phyloP scores from a whole-genome alignment of 2,113 vertebrate genomes.

The Phyllopteryx taeniolatus region DNA sequence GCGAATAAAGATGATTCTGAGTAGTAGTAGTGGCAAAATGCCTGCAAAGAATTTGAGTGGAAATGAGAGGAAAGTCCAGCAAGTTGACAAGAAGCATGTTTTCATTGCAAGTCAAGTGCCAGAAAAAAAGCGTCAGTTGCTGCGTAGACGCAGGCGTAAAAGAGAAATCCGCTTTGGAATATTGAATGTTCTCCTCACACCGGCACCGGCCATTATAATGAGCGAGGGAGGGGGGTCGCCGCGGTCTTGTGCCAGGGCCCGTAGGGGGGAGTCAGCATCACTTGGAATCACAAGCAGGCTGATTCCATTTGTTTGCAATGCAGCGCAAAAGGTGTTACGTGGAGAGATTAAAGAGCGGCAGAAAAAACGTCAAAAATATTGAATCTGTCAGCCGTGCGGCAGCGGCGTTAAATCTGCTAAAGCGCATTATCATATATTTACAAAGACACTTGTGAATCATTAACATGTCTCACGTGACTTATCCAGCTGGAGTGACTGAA shows the following conservation, averaged over 20 bases:
- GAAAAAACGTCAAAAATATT: slow-evolving; percentile 20
- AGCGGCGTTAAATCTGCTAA: slow-evolving; percentile 44
- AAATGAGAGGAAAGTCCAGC: not conserved
- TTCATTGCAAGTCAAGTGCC: not conserved
- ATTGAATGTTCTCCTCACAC: slow-evolving; percentile 5
- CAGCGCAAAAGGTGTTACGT: slow-evolving; percentile 30
- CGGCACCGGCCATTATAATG: not conserved
- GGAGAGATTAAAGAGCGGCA: slow-evolving; percentile 33
- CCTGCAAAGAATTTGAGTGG: not conserved
- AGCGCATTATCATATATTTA: slow-evolving; percentile 52
- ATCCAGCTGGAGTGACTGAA: slow-evolving; percentile 33
- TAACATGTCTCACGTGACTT: slow-evolving; percentile 27
- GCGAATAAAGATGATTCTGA: too few relatives aligned
- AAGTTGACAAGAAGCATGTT: not conserved
- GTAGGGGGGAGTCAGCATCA: slow-evolving; percentile 16
- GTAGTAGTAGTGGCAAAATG: not conserved
- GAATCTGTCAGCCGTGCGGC: slow-evolving; percentile 42
- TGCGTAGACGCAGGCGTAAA: not conserved
- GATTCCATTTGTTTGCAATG: slow-evolving; percentile 30
- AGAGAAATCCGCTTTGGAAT: not conserved
- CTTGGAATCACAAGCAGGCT: slow-evolving; percentile 32
- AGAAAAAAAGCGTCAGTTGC: not conserved
- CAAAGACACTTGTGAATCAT: slow-evolving; percentile 61
- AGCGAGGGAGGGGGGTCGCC: not conserved
- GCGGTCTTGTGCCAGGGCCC: slow-evolving; percentile 11